Conservation (phyloP, 2,888 invertebrate genomes). For the Frankliniella fusca region DNA sequence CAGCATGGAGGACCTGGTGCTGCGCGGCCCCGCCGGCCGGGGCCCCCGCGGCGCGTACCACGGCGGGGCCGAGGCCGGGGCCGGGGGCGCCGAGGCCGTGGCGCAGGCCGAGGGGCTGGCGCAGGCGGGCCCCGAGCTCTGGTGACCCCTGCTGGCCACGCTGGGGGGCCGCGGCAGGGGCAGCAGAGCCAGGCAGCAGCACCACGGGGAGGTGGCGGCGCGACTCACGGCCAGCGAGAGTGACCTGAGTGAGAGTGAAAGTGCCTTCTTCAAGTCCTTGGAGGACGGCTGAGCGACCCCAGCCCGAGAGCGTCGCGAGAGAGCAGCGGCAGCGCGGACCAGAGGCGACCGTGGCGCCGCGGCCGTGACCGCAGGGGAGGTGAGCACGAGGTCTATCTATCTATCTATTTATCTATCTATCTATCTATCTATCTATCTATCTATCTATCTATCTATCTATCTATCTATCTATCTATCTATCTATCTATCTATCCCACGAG, state of each 20-base stretch:
- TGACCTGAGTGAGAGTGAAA: slow-evolving; percentile 14
- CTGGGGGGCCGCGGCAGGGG: not conserved
- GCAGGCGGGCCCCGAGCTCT: not conserved
- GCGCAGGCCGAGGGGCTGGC: too few relatives aligned
- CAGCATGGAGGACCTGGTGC: slow-evolving; percentile 32
- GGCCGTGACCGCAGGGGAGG: not conserved
- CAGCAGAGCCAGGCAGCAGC: not conserved
- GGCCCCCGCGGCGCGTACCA: not conserved
- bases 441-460: too few relatives aligned
- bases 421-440: too few relatives aligned
- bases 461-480: too few relatives aligned
- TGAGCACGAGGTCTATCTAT: too few relatives aligned
- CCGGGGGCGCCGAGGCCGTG: slow-evolving; percentile 7
- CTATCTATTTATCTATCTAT: too few relatives aligned
- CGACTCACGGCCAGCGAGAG: not conserved
- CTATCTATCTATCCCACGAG: too few relatives aligned
- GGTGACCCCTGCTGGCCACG: slow-evolving; percentile 22
- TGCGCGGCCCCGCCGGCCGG: slow-evolving; percentile 9
- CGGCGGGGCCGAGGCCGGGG: not conserved
- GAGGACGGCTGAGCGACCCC: not conserved
- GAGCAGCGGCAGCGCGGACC: not conserved
- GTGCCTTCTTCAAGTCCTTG: slow-evolving; percentile 19
- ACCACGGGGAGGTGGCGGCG: not conserved
- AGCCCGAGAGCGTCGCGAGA: not conserved
- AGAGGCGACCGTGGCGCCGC: not conserved